These are phyloP conservation scores for Conomelus anceps DNA, from an alignment of 2,888 invertebrate genomes.

Conservation along the genomic window DNA sequence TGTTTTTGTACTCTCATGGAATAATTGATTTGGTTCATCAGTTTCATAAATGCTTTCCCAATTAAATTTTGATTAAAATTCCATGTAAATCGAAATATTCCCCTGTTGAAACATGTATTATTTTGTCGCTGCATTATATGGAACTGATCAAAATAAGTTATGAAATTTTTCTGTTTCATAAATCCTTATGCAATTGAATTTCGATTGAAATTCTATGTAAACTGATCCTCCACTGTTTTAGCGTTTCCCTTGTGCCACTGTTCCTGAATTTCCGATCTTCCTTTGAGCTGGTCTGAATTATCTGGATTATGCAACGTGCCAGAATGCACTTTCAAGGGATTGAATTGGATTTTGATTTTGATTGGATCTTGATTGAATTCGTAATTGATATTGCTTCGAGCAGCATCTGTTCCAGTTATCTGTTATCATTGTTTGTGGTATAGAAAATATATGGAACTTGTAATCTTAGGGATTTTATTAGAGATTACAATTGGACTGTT, in stretches of 20 bases:
- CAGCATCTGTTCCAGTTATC: not conserved
- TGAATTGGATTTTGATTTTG: not conserved
- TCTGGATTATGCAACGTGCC: not conserved
- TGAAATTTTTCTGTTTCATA: too few relatives aligned
- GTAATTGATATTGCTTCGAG: not conserved
- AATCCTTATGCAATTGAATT: not conserved
- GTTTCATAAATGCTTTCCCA: not conserved
- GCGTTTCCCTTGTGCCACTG: too few relatives aligned
- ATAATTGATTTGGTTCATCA: too few relatives aligned
- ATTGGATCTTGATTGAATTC: not conserved
- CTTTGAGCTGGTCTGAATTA: not conserved
- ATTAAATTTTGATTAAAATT: not conserved
- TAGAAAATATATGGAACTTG: not conserved
- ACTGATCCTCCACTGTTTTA: too few relatives aligned
- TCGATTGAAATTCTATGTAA: not conserved
- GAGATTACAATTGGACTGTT: not conserved
- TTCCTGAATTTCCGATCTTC: not conserved
- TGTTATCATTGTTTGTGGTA: not conserved
- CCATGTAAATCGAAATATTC: too few relatives aligned
- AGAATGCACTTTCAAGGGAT: not conserved
- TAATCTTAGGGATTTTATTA: not conserved
- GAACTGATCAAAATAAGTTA: too few relatives aligned
- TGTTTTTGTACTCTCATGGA: too few relatives aligned
- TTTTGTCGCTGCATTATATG: too few relatives aligned
- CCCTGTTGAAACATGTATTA: too few relatives aligned